Evolutionary conservation across 1,140 invertebrate genomes (phyloP).

Genomic region (Atopsyche davidsoni): DNA sequence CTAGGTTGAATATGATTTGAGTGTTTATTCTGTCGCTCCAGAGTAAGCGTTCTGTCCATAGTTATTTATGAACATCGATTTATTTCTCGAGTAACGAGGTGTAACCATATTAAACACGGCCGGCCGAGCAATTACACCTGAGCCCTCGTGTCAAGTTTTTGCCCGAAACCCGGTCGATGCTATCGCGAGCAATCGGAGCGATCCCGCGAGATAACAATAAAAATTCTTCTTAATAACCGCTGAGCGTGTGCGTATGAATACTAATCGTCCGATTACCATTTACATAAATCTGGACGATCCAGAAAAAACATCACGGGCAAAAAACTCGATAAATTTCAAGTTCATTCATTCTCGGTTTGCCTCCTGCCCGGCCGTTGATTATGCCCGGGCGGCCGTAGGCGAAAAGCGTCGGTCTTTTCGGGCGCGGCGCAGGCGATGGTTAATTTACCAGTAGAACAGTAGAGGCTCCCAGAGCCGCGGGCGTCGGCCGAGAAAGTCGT

Average conservation of each 20-base stretch:
- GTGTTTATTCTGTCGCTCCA: background rate
- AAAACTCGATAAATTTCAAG: slow-evolving; percentile 17
- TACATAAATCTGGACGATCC: slow-evolving; percentile 5
- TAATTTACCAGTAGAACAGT: slow-evolving; percentile 24
- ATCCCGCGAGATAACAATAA: too few relatives aligned
- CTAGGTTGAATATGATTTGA: too few relatives aligned
- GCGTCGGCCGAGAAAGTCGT: slow-evolving; percentile 23
- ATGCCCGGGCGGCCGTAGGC: slow-evolving; percentile 20
- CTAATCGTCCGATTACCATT: slow-evolving; percentile 4
- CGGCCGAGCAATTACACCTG: too few relatives aligned
- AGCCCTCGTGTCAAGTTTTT: too few relatives aligned
- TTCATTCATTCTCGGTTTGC: slow-evolving; percentile 27
- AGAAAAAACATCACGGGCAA: slow-evolving; percentile 13
- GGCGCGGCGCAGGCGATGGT: slow-evolving; percentile 9
- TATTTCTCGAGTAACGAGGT: too few relatives aligned
- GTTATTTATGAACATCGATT: background rate
- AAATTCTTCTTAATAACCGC: too few relatives aligned
- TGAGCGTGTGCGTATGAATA: too few relatives aligned
- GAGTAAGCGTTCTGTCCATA: background rate
- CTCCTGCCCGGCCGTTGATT: slow-evolving; percentile 25
- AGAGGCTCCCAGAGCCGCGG: slow-evolving; percentile 9
- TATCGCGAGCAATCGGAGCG: too few relatives aligned
- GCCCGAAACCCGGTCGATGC: too few relatives aligned
- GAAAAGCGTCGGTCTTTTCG: slow-evolving; percentile 12
- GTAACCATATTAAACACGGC: too few relatives aligned